Conservation (phyloP, 2,888 invertebrate genomes). For the Arctia plantaginis region DNA sequence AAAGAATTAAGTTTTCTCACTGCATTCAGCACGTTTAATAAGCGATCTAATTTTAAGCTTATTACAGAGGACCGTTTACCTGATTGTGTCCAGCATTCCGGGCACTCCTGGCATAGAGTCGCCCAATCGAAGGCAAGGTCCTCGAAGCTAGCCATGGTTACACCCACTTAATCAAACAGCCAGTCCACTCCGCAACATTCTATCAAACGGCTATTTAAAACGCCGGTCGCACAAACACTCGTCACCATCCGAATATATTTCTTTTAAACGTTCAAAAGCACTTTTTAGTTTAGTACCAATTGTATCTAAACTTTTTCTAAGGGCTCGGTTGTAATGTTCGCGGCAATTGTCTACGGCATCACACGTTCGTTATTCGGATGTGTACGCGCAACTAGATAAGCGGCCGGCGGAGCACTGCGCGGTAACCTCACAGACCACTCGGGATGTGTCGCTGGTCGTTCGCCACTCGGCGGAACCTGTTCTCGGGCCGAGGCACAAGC, state of each 20-base stretch:
- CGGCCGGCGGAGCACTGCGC: conserved; percentile 82
- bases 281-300: conserved; percentile 35
- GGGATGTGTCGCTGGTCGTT: conserved; percentile 72
- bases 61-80: conserved; percentile 79
- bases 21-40: background rate
- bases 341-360: conserved; percentile 59
- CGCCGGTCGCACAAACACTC: conserved; percentile 69
- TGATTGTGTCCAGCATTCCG: conserved; percentile 88
- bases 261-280: conserved; percentile 38
- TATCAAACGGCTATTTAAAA: conserved; percentile 57
- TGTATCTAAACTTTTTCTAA: conserved; percentile 59
- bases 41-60: background rate
- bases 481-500: conserved; percentile 67
- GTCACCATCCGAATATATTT: conserved; percentile 59
- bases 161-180: conserved; percentile 61
- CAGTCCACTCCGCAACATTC: conserved; percentile 67
- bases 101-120: conserved; percentile 87
- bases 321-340: conserved; percentile 53
- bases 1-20: background rate
- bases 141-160: conserved; percentile 88
- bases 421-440: conserved; percentile 67
- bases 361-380: conserved; percentile 56
- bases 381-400: conserved; percentile 74
- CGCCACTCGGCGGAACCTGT: conserved; percentile 76
- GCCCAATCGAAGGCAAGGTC: conserved; percentile 89